Base-by-base conservation (phyloP, 2,113 vertebrate species). In the Dicrurus megarhynchus region DNA sequence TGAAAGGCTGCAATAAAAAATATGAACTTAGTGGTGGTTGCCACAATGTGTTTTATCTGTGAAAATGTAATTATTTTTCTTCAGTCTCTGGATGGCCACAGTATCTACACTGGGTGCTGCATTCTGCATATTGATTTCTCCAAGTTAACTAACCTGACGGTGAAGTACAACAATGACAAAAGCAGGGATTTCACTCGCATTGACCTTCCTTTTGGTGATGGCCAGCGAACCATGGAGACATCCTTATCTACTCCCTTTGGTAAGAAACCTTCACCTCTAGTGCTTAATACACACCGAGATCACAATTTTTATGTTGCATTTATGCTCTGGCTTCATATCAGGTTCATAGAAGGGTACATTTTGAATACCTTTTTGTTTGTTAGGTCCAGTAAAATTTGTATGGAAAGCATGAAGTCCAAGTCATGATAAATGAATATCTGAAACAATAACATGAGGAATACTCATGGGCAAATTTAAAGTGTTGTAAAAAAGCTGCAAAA, bases 161-260 rank as follows among this genome's bases (percentile, higher is more conserved):
- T 99, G 89, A 99, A 98, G 88, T 99, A 99, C 85, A 99, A 99
- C 97, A 99, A 98, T 82, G 98, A 98, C 59, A 99, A 98, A 97
- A 99, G 98, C 33, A 97, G 99, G 97, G 99, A 99, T 89, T 99
- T 99, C 95, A 99, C 99, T 88, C 98, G 98, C 30, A 26, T 95
- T 93, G 98, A 99, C 93, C 98, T 99, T 95, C 98, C 99, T 76
- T 97, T 94, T 97, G 98, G 98, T 78, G 97, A 98, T 85, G 93
- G 97, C 57, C 98, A 97, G 10, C 96, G 94, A 60, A 53, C 95
- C 5, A 17, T 97, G 79, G 98, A 98, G 44, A 83, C 97, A 55
- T 52, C 93, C 13, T 75, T 98, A 97, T 63, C 97, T 88, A 27
- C 97, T 77, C 78, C 97, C 67, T 98, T 97, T 95, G 98, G 99